Conservation (phyloP, 2,113 vertebrate genomes). For the Progne subis region DNA sequence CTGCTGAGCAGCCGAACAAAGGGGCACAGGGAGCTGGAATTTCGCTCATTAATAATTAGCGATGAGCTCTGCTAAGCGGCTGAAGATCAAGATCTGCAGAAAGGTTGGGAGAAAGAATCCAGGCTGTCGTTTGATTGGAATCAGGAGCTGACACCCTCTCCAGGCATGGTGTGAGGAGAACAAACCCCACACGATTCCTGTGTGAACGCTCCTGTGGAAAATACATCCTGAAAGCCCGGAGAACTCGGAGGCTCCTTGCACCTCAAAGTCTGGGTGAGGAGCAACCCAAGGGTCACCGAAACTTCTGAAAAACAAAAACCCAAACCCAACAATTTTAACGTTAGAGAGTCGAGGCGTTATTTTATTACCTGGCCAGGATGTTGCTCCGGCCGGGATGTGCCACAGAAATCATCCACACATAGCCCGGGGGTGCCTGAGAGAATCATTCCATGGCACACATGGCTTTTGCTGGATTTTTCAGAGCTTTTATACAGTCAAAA, state of each 20-base stretch:
- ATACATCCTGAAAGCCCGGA: fast-evolving
- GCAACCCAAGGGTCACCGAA: not conserved
- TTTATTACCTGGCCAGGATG: not conserved
- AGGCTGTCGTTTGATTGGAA: not conserved
- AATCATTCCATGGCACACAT: too few species aligned
- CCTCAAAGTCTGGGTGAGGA: not conserved
- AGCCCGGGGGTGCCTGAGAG: not conserved
- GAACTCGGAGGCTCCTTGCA: not conserved
- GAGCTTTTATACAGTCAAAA: not conserved
- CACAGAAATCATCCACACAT: not conserved
- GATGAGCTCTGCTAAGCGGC: not conserved
- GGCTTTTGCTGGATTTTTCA: not conserved
- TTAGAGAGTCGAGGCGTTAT: not conserved
- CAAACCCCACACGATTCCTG: not conserved
- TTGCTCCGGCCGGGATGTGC: not conserved
- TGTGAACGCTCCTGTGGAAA: not conserved
- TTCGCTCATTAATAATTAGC: not conserved
- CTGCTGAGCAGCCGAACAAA: not conserved
- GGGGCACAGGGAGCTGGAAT: not conserved
- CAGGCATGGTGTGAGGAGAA: not conserved
- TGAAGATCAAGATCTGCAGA: not conserved
- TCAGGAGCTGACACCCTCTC: not conserved
- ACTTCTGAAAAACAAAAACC: not conserved
- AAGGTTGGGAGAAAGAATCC: not conserved
- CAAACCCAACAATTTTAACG: not conserved